These are phyloP conservation scores for Todiramphus saurophagus DNA, from an alignment of 2,113 vertebrate species.

Conservation along the genomic window DNA sequence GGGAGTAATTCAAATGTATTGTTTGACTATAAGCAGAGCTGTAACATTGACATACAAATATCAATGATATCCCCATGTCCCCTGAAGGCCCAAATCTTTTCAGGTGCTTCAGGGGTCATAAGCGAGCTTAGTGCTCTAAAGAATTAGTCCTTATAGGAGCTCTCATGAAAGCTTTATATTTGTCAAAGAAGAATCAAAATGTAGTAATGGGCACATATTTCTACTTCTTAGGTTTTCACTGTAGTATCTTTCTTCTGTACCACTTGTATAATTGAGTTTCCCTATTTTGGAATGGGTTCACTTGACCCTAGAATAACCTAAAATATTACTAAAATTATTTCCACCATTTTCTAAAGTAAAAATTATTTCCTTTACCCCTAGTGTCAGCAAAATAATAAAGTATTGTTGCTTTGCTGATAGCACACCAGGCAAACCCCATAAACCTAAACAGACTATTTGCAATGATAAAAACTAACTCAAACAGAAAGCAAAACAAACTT, in stretches of 20 bases:
- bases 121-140: neutral
- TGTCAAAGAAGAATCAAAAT: conserved; percentile 12
- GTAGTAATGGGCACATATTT: neutral
- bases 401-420: conserved; percentile 50
- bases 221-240: conserved; percentile 25
- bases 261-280: conserved; percentile 46
- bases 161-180: neutral
- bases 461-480: neutral
- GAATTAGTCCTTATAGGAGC: neutral
- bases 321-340: conserved; percentile 62
- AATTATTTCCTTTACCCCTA: neutral
- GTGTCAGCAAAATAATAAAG: conserved; percentile 57
- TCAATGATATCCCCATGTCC: neutral
- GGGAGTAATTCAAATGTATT: neutral
- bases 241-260: conserved; percentile 1
- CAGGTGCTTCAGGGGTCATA: neutral
- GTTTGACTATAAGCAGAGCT: neutral
- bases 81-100: neutral
- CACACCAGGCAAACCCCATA: neutral
- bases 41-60: neutral
- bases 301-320: conserved; percentile 41
- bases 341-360: conserved; percentile 16
- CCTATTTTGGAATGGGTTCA: conserved; percentile 37
- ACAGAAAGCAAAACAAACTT: conserved; percentile 15
- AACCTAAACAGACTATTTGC: conserved; percentile 3